A percentile compares a stretch with the other conserved stretches of the same genome.
These are phyloP conservation scores for Carabus problematicus DNA, from an alignment of 2,888 invertebrate species.

Conservation along the genomic window DNA sequence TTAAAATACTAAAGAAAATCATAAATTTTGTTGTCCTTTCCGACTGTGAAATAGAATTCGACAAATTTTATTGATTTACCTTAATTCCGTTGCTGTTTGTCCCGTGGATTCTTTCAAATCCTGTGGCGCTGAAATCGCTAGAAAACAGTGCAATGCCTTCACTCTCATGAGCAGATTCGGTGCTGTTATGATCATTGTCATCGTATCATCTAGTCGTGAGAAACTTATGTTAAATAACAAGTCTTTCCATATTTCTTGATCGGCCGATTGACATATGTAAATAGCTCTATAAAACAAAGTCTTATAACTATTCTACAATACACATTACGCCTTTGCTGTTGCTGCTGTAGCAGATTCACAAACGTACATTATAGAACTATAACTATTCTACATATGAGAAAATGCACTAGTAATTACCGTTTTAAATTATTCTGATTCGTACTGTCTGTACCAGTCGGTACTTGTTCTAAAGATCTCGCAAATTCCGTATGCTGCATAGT, in stretches of 20 bases:
- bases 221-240: constrained; percentile 25
- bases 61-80: no score
- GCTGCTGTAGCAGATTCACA: no score
- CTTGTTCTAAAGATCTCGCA: background rate
- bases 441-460: background rate
- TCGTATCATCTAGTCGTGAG: constrained; percentile 24
- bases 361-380: no score
- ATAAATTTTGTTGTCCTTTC: no score
- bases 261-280: constrained; percentile 32
- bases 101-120: constrained; percentile 13
- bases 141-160: constrained; percentile 24
- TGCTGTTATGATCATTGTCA: constrained; percentile 20
- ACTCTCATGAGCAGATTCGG: constrained; percentile 23
- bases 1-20: no score
- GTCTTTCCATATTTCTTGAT: constrained; percentile 4
- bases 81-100: constrained; percentile 1
- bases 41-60: no score
- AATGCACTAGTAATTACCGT: constrained; percentile 24
- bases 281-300: constrained; percentile 23
- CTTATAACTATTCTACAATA: no score
- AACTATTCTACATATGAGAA: background rate
- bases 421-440: constrained; percentile 25
- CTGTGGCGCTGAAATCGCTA: constrained; percentile 6
- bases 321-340: no score
- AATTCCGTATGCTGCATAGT: background rate